Percentiles rank a stretch among this genome's conserved stretches.
Conservation (phyloP, 2,888 invertebrate species). For the Oscheius onirici region DNA sequence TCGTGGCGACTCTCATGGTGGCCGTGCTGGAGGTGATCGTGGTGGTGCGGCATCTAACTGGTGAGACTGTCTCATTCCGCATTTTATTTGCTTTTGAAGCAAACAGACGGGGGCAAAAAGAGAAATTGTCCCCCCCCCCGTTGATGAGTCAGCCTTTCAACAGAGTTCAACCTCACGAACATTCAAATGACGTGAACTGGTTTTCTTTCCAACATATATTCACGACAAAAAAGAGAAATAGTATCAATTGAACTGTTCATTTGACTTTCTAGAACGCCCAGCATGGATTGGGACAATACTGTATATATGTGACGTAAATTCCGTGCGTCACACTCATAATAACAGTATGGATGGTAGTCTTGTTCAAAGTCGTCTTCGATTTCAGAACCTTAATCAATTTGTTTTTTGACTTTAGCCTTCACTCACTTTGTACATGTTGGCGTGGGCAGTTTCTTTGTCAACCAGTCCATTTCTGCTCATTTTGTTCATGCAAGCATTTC, state of each 20-base stretch:
- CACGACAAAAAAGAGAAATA: background rate
- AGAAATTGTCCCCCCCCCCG: constrained; percentile 21
- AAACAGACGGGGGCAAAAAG: constrained; percentile 16
- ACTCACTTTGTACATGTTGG: constrained; percentile 74
- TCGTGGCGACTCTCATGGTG: background rate
- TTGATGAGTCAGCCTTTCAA: constrained; percentile 21
- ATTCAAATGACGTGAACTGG: constrained; percentile 7
- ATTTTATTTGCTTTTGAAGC: constrained; percentile 25
- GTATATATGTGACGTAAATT: constrained; percentile 52
- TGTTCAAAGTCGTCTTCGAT: constrained; percentile 57
- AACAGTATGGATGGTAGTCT: constrained; percentile 58
- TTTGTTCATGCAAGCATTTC: constrained; percentile 74
- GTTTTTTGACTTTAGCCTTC: background rate
- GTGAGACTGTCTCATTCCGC: constrained; percentile 15
- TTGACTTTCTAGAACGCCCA: constrained; percentile 61
- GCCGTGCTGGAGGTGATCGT: constrained; percentile 15
- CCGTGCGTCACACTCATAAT: constrained; percentile 56
- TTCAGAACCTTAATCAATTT: constrained; percentile 44
- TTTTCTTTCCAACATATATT: background rate
- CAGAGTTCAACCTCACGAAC: constrained; percentile 8
- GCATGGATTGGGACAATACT: constrained; percentile 56
- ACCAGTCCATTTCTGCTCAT: constrained; percentile 69
- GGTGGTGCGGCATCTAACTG: constrained; percentile 21
- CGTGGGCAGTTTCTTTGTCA: constrained; percentile 31
- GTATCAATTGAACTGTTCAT: constrained; percentile 7